phyloP scores from a whole-genome alignment of 1,140 invertebrate genomes.

The Lamellibrachia luymesi region DNA sequence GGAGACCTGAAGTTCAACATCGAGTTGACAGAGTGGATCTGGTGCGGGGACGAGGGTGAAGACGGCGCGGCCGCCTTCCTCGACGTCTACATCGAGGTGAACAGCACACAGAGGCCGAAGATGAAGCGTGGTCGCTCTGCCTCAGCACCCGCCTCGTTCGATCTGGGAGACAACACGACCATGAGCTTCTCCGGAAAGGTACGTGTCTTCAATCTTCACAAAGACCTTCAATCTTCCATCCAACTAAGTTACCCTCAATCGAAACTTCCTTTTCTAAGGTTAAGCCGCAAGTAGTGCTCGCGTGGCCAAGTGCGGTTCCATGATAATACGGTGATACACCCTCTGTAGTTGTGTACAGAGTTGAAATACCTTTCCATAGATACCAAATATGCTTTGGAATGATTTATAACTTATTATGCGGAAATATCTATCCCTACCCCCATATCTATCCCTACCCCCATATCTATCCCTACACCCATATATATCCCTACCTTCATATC shows the following conservation, averaged over 20 bases:
- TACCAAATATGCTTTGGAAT: no score
- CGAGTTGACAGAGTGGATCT: background rate
- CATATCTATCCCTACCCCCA: no score
- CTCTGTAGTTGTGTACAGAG: no score
- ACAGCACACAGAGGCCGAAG: background rate
- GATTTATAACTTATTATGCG: no score
- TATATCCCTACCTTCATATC: no score
- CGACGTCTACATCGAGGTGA: background rate
- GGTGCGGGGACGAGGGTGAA: background rate
- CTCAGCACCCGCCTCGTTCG: background rate
- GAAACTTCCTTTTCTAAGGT: background rate
- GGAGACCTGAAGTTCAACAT: slow-evolving; percentile 4
- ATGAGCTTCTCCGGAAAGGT: background rate
- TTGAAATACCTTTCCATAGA: no score
- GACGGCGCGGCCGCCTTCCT: background rate
- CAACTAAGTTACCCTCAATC: background rate
- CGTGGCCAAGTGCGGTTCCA: no score
- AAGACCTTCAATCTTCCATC: background rate
- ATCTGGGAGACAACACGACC: background rate
- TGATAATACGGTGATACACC: no score
- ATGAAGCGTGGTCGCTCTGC: background rate
- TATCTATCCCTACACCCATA: no score
- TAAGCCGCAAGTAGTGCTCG: background rate
- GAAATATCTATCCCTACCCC: no score
- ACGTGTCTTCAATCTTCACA: background rate